Percentiles rank a stretch among this genome's conserved stretches.
Conservation (phyloP, 2,797 vertebrate species). For the Rhinogobio ventralis region DNA sequence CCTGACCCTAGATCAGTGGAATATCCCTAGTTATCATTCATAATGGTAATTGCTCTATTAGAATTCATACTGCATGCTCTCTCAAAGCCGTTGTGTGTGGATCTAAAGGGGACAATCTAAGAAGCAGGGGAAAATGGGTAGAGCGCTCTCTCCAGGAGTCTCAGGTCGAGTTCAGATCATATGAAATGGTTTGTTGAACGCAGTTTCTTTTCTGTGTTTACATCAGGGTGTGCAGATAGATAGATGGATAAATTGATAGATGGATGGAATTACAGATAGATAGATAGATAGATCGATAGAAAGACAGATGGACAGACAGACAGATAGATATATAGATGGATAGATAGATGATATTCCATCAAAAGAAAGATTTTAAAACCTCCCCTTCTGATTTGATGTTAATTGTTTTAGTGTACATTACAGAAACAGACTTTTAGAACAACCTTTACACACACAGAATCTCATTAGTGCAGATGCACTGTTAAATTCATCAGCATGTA, state of each 20-base stretch:
- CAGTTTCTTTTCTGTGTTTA: constrained; percentile 1
- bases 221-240: background rate
- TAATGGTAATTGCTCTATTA: constrained; percentile 51
- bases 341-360: background rate
- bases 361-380: too few relatives aligned
- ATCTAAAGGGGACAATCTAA: constrained; percentile 35
- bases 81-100: constrained; percentile 34
- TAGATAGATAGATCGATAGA: background rate
- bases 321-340: background rate
- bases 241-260: background rate
- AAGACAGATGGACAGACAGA: background rate
- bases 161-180: background rate
- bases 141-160: background rate
- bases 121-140: constrained; percentile 3
- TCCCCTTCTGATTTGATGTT: background rate
- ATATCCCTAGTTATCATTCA: constrained; percentile 46
- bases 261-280: background rate
- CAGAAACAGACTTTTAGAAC: background rate
- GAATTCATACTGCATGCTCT: constrained; percentile 36
- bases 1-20: constrained; percentile 40
- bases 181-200: background rate
- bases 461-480: background rate
- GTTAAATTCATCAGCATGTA: background rate
- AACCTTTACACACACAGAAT: background rate
- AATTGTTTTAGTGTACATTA: background rate